Evolutionary conservation across 1,140 invertebrate genomes (phyloP), one percentile per base, ranked within the genome.

Genomic region (Hyphantria cunea): DNA sequence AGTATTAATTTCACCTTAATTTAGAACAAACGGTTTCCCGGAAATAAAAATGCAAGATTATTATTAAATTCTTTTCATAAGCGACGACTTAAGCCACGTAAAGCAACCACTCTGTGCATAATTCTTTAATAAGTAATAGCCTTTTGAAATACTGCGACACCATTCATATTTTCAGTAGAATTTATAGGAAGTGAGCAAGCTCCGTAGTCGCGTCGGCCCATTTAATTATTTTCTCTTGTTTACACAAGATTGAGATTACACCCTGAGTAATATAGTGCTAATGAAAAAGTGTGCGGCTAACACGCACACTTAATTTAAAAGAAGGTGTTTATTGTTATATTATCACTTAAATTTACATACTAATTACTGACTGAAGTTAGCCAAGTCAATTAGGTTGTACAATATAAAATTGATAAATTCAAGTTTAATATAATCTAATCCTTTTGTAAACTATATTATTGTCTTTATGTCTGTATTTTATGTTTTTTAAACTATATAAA

Each of bases 141-240:
- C 72, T 68, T 78, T 78, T 82, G 77, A 84, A 76, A 78, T 79
- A 84, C 67, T 70, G 61, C 77, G 72, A 75, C 78, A 76, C 44
- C 58, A 67, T 72, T 66, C 69, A 78, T 74, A 79, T 80, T 84
- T 74, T 63, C 69, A 55, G 56, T 68, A 56, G 47, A 74, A 80
- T 82, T 80, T 79, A 84, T 79, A 70, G 76, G 66, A 62, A 71
- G 60, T 76, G 70, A 66, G 58, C 67, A 72, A 48, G 64, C 55
- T 68, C 68, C 71, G 71, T 66, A 71, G 61, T 59, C 60, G 59
- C 73, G 61, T 59, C 60, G 59, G 70, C 50, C 56, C 70, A 66
- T 80, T 78, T 79, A 82, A 84, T 81, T 84, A 81, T 81, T 78
- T 84, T 81, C 75, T 76, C 65, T 72, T 84, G 81, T 82, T 86